These are phyloP conservation scores for Calameuta pallipes DNA, from an alignment of 2,888 invertebrate species.

Conservation along the genomic window DNA sequence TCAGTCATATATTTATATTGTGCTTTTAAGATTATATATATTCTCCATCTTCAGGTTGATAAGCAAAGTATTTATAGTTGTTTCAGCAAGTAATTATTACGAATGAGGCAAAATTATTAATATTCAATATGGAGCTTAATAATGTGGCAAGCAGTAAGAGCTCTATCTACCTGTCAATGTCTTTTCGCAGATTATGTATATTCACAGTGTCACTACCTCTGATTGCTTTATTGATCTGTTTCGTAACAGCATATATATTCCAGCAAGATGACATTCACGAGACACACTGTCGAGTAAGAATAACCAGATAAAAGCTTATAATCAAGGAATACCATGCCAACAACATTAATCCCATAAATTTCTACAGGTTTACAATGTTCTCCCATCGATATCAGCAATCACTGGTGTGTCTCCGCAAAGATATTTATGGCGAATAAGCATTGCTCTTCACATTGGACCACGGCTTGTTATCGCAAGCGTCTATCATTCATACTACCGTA, in stretches of 20 bases:
- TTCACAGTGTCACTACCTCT: slow-evolving; percentile 88
- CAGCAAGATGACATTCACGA: slow-evolving; percentile 94
- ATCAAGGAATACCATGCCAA: background rate
- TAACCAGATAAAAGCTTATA: background rate
- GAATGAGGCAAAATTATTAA: background rate
- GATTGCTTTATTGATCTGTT: slow-evolving; percentile 86
- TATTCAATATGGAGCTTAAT: slow-evolving; percentile 56
- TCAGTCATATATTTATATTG: background rate
- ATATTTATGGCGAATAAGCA: slow-evolving; percentile 92
- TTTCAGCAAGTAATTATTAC: background rate
- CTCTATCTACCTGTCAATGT: slow-evolving; percentile 77
- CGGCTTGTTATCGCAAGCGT: slow-evolving; percentile 89
- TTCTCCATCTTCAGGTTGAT: background rate
- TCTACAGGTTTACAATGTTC: slow-evolving; percentile 89
- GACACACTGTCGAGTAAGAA: slow-evolving; percentile 91
- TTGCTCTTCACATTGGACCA: slow-evolving; percentile 92
- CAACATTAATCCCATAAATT: slow-evolving; percentile 7
- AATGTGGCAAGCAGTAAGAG: slow-evolving; percentile 55
- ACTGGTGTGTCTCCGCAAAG: slow-evolving; percentile 93
- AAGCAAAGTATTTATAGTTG: background rate
- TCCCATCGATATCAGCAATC: slow-evolving; percentile 95
- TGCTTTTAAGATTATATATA: background rate
- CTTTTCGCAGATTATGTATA: slow-evolving; percentile 84
- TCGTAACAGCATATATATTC: slow-evolving; percentile 89
- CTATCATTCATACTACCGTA: slow-evolving; percentile 84